A percentile compares a stretch with the other conserved stretches of the same genome.
Evolutionary conservation across 2,888 invertebrate species (phyloP).

Genomic region (Trichogramma dendrolimi): DNA sequence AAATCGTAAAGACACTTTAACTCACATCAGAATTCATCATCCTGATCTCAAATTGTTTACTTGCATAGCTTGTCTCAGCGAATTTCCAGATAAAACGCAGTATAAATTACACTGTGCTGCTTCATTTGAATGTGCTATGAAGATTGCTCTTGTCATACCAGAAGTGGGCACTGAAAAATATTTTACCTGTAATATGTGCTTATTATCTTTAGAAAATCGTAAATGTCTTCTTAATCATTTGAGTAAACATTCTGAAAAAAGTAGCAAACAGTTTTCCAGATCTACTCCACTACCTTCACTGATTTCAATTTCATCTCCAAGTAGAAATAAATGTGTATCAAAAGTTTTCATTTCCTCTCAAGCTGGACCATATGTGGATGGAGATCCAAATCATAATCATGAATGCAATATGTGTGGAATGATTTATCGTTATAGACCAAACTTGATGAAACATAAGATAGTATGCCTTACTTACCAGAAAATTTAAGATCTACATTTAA

Average conservation of each 20-base stretch:
- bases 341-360: conserved; percentile 1
- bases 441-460: conserved; percentile 44
- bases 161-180: conserved; percentile 46
- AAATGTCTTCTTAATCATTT: conserved; percentile 45
- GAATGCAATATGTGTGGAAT: conserved; percentile 46
- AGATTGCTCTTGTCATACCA: conserved; percentile 50
- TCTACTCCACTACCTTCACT: conserved; percentile 37
- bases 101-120: conserved; percentile 47
- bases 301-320: conserved; percentile 21
- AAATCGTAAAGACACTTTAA: conserved; percentile 45
- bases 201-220: conserved; percentile 41
- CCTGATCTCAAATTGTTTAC: conserved; percentile 46
- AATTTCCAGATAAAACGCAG: conserved; percentile 44
- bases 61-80: conserved; percentile 48
- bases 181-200: conserved; percentile 50
- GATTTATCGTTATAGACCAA: conserved; percentile 48
- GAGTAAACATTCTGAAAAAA: conserved; percentile 42
- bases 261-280: conserved; percentile 36
- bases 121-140: conserved; percentile 58
- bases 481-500: conserved; percentile 40
- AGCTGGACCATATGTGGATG: conserved; percentile 42
- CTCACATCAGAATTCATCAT: conserved; percentile 49
- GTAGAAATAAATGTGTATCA: background rate
- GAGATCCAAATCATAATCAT: conserved; percentile 46
- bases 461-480: conserved; percentile 36